These are phyloP conservation scores for Channa argus DNA, from an alignment of 2,113 vertebrate species.

Conservation along the genomic window DNA sequence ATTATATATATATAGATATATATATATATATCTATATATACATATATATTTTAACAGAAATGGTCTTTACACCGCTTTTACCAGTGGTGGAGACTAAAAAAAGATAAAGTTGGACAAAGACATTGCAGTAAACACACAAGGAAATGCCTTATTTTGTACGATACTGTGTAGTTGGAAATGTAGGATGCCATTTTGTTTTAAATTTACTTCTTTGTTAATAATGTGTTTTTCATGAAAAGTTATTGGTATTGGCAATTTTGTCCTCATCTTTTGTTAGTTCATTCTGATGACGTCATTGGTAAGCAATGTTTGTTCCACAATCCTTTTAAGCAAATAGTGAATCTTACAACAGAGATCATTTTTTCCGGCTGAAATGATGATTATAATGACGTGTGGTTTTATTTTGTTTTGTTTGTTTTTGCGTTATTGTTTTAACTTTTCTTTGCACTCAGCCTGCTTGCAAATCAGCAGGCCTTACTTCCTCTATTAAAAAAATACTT, in stretches of 20 bases:
- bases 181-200: constrained; percentile 93
- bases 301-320: constrained; percentile 41
- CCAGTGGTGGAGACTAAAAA: constrained; percentile 74
- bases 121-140: constrained; percentile 97
- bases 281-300: constrained; percentile 52
- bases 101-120: constrained; percentile 81
- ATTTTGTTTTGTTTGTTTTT: constrained; percentile 21
- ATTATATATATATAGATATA: constrained; percentile 62
- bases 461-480: constrained; percentile 37
- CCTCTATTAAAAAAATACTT: constrained; percentile 48
- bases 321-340: constrained; percentile 40
- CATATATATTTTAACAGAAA: constrained; percentile 71
- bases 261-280: constrained; percentile 49
- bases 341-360: constrained; percentile 54
- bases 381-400: constrained; percentile 23
- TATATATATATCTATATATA: constrained; percentile 84
- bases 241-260: constrained; percentile 47
- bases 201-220: constrained; percentile 85
- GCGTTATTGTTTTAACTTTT: constrained; percentile 36
- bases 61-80: constrained; percentile 93
- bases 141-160: constrained; percentile 99
- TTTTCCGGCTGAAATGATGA: constrained; percentile 60
- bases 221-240: constrained; percentile 63
- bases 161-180: constrained; percentile 95
- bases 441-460: constrained; percentile 43